A percentile compares a stretch with the other conserved stretches of the same genome.
phyloP scores from a whole-genome alignment of 2,888 invertebrate genomes.

The Apamea monoglypha region DNA sequence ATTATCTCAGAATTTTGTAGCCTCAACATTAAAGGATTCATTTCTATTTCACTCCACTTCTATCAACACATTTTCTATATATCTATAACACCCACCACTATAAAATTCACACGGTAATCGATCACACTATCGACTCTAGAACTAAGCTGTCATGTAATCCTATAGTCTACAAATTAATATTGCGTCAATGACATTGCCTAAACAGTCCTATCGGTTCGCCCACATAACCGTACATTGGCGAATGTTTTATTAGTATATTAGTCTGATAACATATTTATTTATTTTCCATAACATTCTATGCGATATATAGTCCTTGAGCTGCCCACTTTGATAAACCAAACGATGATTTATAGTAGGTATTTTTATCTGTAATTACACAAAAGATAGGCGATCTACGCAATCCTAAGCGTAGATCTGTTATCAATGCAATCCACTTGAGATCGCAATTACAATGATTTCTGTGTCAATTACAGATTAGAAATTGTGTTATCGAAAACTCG shows the following conservation, averaged over 20 bases:
- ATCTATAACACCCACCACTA: background rate
- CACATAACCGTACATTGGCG: background rate
- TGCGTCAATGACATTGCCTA: conserved; percentile 27
- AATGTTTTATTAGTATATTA: background rate
- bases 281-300: conserved; percentile 23
- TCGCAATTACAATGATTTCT: conserved; percentile 34
- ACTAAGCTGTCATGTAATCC: conserved; percentile 29
- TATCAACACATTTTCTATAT: no score
- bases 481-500: conserved; percentile 29
- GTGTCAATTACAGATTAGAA: conserved; percentile 42
- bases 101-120: conserved; percentile 30
- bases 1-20: no score
- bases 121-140: conserved; percentile 18
- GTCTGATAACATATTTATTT: conserved; percentile 14
- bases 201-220: conserved; percentile 9
- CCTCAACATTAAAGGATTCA: no score
- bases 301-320: conserved; percentile 23
- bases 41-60: background rate
- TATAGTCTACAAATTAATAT: conserved; percentile 26
- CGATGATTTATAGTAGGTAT: conserved; percentile 19
- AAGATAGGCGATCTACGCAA: conserved; percentile 49
- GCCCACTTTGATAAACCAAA: conserved; percentile 39
- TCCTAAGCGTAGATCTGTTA: conserved; percentile 42
- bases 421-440: conserved; percentile 51
- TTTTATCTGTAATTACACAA: conserved; percentile 35